Base-by-base conservation (phyloP, 2,888 invertebrate genomes). In the Rugalucina vietnamica region DNA sequence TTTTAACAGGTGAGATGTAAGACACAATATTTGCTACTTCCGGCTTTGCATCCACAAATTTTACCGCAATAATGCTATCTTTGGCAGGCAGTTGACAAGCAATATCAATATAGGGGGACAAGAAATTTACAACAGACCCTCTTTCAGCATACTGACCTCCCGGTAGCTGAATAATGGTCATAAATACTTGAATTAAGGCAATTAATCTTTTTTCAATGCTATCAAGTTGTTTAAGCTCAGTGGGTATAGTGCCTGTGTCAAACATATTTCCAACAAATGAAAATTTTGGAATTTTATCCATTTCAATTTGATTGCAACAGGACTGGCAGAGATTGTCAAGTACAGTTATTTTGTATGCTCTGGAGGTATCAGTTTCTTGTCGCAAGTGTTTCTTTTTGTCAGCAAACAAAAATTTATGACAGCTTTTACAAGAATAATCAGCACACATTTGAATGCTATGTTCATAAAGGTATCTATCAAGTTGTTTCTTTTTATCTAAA, bases 121-220 rank as follows among this genome's bases (percentile, higher is more conserved):
- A 69, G 29, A 80, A 80, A 80, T 80, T 75, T n/a, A 75, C 75
- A 27, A 75, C 80, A 5, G 70, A 21, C 1, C 80, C 80, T 36
- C 75, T 39, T 70, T 80, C 80, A 34, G 80, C 75, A 69, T 50
- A 80, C 43, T 75, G 80, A 5, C 80, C 80, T 4, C 54, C 54
- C 4, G 54, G 72, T 36, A 83, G 60, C 36, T 79, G 36, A 60
- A 83, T 65, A n/a, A 79, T 27, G 12, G 79, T 76, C 71, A 79
- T 79, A n/a, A n/a, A n/a, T n/a, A n/a, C n/a, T n/a, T n/a, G n/a
- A n/a, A n/a, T n/a, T n/a, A n/a, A n/a, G n/a, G n/a, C n/a, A n/a
- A n/a, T n/a, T n/a, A n/a, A n/a, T 50, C 65, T 54, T 72, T 79
- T 79, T 72, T 79, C 79, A 74, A 80, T 75, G 18, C 24, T 18